Conservation (phyloP, 2,888 invertebrate genomes). For the Watsonalla binaria region DNA sequence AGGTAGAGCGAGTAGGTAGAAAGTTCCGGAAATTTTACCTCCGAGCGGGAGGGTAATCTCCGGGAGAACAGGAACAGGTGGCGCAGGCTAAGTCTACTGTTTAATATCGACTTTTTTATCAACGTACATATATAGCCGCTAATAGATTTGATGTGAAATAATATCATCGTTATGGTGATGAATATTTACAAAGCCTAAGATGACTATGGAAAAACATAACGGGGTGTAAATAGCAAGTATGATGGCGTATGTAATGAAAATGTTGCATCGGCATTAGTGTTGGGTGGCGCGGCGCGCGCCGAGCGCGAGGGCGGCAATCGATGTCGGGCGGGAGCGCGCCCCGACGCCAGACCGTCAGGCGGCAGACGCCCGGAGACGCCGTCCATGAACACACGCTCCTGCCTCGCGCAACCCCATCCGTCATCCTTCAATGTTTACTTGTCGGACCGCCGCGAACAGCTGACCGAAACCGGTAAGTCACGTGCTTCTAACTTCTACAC, state of each 20-base stretch:
- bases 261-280: conserved; percentile 71
- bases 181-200: conserved; percentile 50
- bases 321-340: conserved; percentile 78
- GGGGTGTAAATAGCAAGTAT: conserved; percentile 77
- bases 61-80: conserved; percentile 51
- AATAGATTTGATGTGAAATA: background rate
- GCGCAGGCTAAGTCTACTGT: conserved; percentile 33
- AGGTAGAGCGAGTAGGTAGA: conserved; percentile 25
- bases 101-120: conserved; percentile 52
- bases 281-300: conserved; percentile 66
- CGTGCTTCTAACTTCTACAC: conserved; percentile 44
- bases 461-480: conserved; percentile 76
- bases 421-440: conserved; percentile 73
- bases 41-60: conserved; percentile 47
- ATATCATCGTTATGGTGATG: conserved; percentile 11
- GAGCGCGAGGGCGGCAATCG: conserved; percentile 72
- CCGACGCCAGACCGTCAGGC: conserved; percentile 81
- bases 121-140: conserved; percentile 29
- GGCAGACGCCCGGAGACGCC: conserved; percentile 79
- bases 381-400: conserved; percentile 63
- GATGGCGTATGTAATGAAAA: conserved; percentile 76
- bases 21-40: conserved; percentile 35
- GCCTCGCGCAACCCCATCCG: conserved; percentile 55
- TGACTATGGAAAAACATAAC: conserved; percentile 75
- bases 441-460: conserved; percentile 72